Percentiles rank a stretch among this genome's conserved stretches.
Conservation (phyloP, 1,140 invertebrate species). For the Ostrea edulis region DNA sequence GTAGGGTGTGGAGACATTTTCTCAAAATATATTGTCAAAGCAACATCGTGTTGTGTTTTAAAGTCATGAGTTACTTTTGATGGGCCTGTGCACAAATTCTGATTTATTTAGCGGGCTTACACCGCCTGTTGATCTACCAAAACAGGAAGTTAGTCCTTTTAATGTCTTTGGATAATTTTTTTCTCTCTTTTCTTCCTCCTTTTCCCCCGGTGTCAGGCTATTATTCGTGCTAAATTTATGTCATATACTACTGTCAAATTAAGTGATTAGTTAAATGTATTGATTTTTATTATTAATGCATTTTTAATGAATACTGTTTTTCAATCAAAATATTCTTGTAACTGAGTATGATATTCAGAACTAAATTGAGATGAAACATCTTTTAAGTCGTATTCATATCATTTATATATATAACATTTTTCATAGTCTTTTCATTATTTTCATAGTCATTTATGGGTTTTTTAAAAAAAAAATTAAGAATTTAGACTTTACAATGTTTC, state of each 20-base stretch:
- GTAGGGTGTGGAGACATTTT: constrained; percentile 4
- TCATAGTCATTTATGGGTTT: not conserved
- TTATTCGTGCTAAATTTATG: not conserved
- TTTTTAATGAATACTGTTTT: not conserved
- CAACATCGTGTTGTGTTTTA: constrained; percentile 7
- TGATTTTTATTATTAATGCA: not conserved
- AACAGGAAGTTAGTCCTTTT: not conserved
- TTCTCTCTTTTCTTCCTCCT: not conserved
- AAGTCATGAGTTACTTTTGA: constrained; percentile 11
- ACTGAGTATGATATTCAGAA: not conserved
- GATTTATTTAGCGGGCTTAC: not conserved
- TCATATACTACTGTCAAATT: not conserved
- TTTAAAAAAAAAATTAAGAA: too few relatives aligned
- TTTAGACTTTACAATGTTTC: too few relatives aligned
- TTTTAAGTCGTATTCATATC: not conserved
- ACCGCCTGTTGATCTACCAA: not conserved
- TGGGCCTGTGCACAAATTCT: not conserved
- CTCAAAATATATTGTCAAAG: not conserved
- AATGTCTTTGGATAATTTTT: not conserved
- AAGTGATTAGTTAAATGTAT: not conserved
- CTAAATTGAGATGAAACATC: not conserved
- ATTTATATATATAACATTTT: not conserved
- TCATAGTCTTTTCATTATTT: not conserved
- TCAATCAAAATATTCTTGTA: not conserved
- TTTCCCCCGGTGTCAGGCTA: not conserved